Percentiles rank a stretch among this genome's conserved stretches.
phyloP scores from a whole-genome alignment of 1,140 invertebrate genomes.

The Scaptomyza graminum region DNA sequence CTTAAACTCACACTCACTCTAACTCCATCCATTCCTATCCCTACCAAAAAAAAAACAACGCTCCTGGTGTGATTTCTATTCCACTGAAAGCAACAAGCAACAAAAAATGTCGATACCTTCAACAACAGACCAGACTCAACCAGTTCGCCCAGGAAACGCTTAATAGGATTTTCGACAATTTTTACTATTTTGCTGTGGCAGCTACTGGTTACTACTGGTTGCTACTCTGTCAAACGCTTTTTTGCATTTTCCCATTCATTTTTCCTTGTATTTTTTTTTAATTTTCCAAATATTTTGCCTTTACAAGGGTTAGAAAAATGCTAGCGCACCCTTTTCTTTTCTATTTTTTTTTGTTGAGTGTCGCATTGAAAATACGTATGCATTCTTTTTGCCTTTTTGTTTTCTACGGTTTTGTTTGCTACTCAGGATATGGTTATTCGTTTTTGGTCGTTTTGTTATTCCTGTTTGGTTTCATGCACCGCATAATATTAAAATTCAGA shows the following conservation, averaged over 20 bases:
- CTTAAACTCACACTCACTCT: not conserved
- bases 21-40: not conserved
- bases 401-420: slow-evolving; percentile 34
- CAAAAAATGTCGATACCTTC: slow-evolving; percentile 45
- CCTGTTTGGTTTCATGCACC: slow-evolving; percentile 72
- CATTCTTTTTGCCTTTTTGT: slow-evolving; percentile 36
- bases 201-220: slow-evolving; percentile 69
- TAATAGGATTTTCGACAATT: slow-evolving; percentile 80
- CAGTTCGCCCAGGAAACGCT: slow-evolving; percentile 62
- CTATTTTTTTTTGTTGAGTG: slow-evolving; percentile 5
- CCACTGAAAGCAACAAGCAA: slow-evolving; percentile 2
- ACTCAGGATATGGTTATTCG: slow-evolving; percentile 65
- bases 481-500: slow-evolving; percentile 81
- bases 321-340: slow-evolving; percentile 44
- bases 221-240: slow-evolving; percentile 33
- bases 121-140: slow-evolving; percentile 44
- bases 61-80: slow-evolving; percentile 36
- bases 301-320: slow-evolving; percentile 76
- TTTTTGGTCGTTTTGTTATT: slow-evolving; percentile 35
- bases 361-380: slow-evolving; percentile 66
- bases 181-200: slow-evolving; percentile 75
- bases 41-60: no score
- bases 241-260: slow-evolving; percentile 25
- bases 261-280: slow-evolving; percentile 51
- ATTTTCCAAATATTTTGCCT: slow-evolving; percentile 72